These are phyloP conservation scores for Lacanobia wlatinum DNA, from an alignment of 2,888 invertebrate genomes.

Conservation along the genomic window DNA sequence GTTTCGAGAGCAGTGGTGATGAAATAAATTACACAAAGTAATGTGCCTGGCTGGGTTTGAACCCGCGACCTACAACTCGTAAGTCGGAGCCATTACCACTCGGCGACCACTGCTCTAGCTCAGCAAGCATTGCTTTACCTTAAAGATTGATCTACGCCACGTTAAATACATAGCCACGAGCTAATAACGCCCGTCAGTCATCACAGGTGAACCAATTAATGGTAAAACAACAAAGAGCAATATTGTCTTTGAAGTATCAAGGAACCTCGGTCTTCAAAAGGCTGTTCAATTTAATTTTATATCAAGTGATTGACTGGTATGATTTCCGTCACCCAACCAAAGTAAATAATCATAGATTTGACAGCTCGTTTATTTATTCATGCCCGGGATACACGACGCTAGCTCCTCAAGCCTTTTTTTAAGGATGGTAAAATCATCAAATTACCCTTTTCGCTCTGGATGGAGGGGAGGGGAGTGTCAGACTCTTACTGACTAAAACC, in stretches of 20 bases:
- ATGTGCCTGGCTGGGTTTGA: too few relatives aligned
- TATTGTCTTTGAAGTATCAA: neutral
- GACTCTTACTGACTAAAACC: too few relatives aligned
- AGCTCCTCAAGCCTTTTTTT: too few relatives aligned
- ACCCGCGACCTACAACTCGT: too few relatives aligned
- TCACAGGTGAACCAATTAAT: neutral
- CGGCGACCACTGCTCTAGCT: too few relatives aligned
- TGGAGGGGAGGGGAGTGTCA: too few relatives aligned
- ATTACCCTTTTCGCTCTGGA: too few relatives aligned
- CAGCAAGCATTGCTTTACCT: neutral
- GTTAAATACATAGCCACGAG: neutral
- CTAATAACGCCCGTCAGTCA: neutral
- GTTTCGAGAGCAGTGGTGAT: too few relatives aligned
- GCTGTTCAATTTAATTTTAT: neutral
- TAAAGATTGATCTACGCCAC: neutral
- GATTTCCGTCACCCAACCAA: neutral
- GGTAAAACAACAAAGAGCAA: neutral
- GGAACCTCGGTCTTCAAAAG: neutral
- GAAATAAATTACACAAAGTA: too few relatives aligned
- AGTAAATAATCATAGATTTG: neutral
- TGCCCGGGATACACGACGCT: too few relatives aligned
- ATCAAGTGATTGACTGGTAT: constrained; percentile 1
- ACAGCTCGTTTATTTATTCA: constrained; percentile 2
- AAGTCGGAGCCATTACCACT: too few relatives aligned
- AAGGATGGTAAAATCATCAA: too few relatives aligned